Base-by-base conservation (phyloP, 2,888 invertebrate species). In the Gari tellinella region DNA sequence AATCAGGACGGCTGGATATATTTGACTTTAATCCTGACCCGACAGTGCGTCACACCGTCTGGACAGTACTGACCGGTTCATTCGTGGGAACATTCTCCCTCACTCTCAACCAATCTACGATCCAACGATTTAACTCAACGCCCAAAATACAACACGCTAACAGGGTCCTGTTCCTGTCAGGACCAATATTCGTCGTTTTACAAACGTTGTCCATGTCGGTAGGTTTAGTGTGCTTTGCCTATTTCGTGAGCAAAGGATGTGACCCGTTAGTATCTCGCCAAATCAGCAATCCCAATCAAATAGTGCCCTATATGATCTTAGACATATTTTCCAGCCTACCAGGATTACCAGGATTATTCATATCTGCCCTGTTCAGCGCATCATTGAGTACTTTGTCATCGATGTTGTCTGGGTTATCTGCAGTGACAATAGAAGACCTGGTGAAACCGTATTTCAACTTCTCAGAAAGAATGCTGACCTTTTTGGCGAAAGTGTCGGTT, bases 101-200 rank as follows among this genome's bases (percentile, higher is more conserved):
- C 25, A 75, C 70, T 15, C 72, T 85, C 37, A 82, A 74, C 63
- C 85, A 85, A 62, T 75, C 84, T 17, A 70, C 83, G 0, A 73
- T 85, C 1, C 85, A 85, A 66, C 53, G 85, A 21, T 80, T 84
- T n/a, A 79, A 82, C 40, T 75, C 83, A 10, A 84, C 85, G 12
- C 73, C 62, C 15, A 67, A 63, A 5, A 43, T 66, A 10, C 49
- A 55, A 10, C 80, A 77, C 37, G 82, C 85, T 12, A 83, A 61
- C 55, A 72, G 53, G 19, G 72, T 72, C 2, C 10, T 72, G 49
- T 67, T 46, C 37, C 58, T 72, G 4, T 65, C 72, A 0, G 72
- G 72, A 38, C 72, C 72, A 7, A 48, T 72, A 5, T 72, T 72
- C 26, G 51, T 72, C 17, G 31, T 38, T 0, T 56, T 72, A 61